Base-by-base conservation (phyloP, 2,888 invertebrate genomes). In the Polydrusus tereticollis region DNA sequence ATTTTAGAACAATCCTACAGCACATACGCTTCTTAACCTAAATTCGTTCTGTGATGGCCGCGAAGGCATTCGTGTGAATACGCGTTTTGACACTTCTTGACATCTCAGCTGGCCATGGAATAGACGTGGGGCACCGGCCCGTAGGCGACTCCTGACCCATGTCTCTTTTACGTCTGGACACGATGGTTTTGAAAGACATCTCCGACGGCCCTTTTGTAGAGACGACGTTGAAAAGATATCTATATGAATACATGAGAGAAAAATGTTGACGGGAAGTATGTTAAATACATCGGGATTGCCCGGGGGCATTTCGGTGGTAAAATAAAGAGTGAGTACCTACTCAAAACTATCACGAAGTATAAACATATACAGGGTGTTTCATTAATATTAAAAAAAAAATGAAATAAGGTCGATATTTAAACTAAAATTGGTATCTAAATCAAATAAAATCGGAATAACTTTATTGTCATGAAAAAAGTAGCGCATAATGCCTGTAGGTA, bases 31-130 rank as follows among this genome's bases (percentile, higher is more conserved):
- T 26, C 26, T 26, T 47, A 20, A 47, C 52, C 16, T 18, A 10
- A 55, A 55, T 29, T 16, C 29, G 29, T 55, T 55, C 29, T 18
- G 18, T 29, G 29, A 29, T 16, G 16, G 21, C 59, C 67, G 55
- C 38, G 38, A 71, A 67, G 72, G 72, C 38, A 72, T 66, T 63
- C 62, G 52, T 62, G 72, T 72, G 67, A 67, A 63, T 41, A 63
- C 67, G 21, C 47, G 58, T 72, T 72, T 72, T 72, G 72, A 72
- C 72, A 72, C 67, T 60, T 45, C 66, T 60, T 57, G 67, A 66
- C 71, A 41, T 52, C 62, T 59, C 33, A 26, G 26, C 50, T 43
- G 62, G 43, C 69, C 16, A 26, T 36, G 58, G 47, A 69, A 69
- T 41, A 66, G 57, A 67, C 72, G 45, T 58, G 68, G 55, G 64